These are phyloP conservation scores for Ursus arctos DNA, from an alignment of 2,113 vertebrate species.

Conservation along the genomic window DNA sequence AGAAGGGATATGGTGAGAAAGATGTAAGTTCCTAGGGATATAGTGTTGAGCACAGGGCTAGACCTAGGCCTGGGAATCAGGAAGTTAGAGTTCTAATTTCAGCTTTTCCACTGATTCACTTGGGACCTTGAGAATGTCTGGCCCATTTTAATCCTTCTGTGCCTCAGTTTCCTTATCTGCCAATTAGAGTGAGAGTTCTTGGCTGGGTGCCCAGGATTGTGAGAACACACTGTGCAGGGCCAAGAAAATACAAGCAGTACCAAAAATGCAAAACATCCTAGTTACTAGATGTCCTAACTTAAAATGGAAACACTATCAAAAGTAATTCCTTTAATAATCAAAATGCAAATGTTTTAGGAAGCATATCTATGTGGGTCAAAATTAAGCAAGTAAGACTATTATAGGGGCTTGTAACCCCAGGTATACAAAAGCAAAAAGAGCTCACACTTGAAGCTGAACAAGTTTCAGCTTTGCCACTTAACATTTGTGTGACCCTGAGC, in stretches of 20 bases:
- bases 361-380: not conserved
- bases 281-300: slow-evolving; percentile 38
- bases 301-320: slow-evolving; percentile 35
- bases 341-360: slow-evolving; percentile 22
- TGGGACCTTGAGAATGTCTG: slow-evolving; percentile 49
- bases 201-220: slow-evolving; percentile 58
- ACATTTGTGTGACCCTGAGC: not conserved
- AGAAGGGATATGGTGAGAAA: not conserved
- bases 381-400: not conserved
- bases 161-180: slow-evolving; percentile 75
- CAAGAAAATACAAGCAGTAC: slow-evolving; percentile 50
- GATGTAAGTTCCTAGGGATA: not conserved
- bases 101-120: slow-evolving; percentile 55
- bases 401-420: not conserved
- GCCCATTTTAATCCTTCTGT: slow-evolving; percentile 24
- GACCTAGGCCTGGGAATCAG: not conserved
- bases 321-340: slow-evolving; percentile 42
- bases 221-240: slow-evolving; percentile 40
- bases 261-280: slow-evolving; percentile 51
- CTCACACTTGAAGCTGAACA: not conserved
- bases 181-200: slow-evolving; percentile 16
- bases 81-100: slow-evolving; percentile 60
- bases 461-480: not conserved
- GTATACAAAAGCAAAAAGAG: slow-evolving; percentile 1
- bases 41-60: not conserved